phyloP scores from a whole-genome alignment of 2,113 vertebrate species.

The Lepus timidus region DNA sequence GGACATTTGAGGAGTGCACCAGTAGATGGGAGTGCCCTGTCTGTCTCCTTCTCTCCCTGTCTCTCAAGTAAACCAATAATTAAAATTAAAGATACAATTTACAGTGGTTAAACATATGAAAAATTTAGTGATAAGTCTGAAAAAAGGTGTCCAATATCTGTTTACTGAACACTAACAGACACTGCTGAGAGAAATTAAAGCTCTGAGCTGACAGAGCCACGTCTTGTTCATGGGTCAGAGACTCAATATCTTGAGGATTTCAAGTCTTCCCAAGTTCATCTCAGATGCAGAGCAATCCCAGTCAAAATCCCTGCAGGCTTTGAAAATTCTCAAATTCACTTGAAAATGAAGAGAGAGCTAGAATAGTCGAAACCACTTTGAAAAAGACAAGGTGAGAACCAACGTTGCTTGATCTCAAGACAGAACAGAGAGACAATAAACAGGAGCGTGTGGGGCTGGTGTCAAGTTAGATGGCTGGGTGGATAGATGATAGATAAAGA shows the following conservation, averaged over 20 bases:
- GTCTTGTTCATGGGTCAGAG: background rate
- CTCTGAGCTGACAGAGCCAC: background rate
- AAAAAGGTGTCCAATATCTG: background rate
- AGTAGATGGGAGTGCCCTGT: too few species aligned
- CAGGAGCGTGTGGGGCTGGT: background rate
- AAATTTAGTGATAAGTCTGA: background rate
- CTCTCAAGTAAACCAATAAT: too few species aligned
- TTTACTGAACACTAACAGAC: background rate
- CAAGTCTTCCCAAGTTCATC: background rate
- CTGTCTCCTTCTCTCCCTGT: too few species aligned
- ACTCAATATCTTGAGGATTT: background rate
- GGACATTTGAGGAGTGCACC: too few species aligned
- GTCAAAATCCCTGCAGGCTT: background rate
- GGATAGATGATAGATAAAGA: too few species aligned
- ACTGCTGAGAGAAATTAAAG: background rate
- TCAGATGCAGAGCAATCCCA: background rate
- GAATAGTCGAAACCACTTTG: background rate
- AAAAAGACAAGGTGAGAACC: background rate
- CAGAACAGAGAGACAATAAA: background rate
- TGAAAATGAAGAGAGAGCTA: background rate
- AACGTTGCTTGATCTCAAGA: background rate
- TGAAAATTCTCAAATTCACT: constrained; percentile 33
- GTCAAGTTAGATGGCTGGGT: background rate
- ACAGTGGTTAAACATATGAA: background rate
- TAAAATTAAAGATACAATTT: background rate